Conservation (phyloP, 2,888 invertebrate species). For the Euclidia mi region DNA sequence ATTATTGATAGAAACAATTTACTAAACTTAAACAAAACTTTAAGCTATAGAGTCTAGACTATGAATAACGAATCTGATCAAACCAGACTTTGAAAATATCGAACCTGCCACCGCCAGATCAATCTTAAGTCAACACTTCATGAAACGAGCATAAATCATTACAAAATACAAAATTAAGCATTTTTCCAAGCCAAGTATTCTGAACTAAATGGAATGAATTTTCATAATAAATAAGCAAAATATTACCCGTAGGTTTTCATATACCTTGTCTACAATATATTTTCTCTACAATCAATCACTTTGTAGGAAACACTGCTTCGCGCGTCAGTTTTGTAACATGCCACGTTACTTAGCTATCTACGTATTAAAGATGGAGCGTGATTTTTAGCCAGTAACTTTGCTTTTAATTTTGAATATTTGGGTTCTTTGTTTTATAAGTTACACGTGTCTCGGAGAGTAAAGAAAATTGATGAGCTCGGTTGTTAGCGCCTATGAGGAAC, state of each 20-base stretch:
- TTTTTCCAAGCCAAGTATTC: slow-evolving; percentile 1
- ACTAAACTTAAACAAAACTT: too few relatives aligned
- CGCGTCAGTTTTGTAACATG: slow-evolving; percentile 14
- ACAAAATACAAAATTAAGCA: not conserved
- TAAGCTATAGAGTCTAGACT: too few relatives aligned
- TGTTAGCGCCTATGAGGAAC: too few relatives aligned
- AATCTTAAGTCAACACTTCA: too few relatives aligned
- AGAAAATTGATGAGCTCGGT: too few relatives aligned
- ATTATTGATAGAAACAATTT: too few relatives aligned
- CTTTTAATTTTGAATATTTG: not conserved
- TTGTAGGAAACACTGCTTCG: slow-evolving; percentile 15
- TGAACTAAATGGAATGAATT: slow-evolving; percentile 17
- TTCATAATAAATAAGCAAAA: slow-evolving; percentile 29
- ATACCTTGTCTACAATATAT: slow-evolving; percentile 15
- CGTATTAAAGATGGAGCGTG: not conserved
- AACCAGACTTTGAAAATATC: too few relatives aligned
- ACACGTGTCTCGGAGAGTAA: too few relatives aligned
- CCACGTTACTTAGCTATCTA: slow-evolving; percentile 12
- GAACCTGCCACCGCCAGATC: too few relatives aligned
- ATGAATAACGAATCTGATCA: too few relatives aligned
- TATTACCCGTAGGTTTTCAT: slow-evolving; percentile 14
- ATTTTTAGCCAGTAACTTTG: not conserved
- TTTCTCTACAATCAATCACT: slow-evolving; percentile 27
- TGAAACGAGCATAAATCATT: not conserved
- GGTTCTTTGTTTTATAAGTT: not conserved